A percentile compares a stretch with the other conserved stretches of the same genome.
phyloP scores from a whole-genome alignment of 2,797 vertebrate genomes.

The Sebastes vulpes region DNA sequence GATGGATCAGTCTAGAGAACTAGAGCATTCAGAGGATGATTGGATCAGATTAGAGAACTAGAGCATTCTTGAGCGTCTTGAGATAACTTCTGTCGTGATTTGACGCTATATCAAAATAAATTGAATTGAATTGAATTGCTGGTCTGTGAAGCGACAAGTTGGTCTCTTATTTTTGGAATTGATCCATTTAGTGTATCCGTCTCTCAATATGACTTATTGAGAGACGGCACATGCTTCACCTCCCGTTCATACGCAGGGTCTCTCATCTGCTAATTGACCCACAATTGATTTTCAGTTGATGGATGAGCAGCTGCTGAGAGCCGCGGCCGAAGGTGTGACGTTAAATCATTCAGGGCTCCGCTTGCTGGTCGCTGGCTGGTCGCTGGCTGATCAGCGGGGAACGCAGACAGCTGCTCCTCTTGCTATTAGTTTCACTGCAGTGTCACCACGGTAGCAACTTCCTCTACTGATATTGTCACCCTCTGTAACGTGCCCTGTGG shows the following conservation, averaged over 20 bases:
- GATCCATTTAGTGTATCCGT: neutral
- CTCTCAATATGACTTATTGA: neutral
- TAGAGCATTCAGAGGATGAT: too few species aligned
- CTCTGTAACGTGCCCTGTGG: neutral
- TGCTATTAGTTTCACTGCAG: neutral
- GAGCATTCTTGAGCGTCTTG: too few species aligned
- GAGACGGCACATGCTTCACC: neutral
- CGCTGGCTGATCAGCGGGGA: neutral
- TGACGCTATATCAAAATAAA: too few species aligned
- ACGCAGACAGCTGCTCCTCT: neutral
- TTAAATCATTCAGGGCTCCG: neutral
- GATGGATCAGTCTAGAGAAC: too few species aligned
- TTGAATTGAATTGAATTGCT: too few species aligned
- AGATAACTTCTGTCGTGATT: too few species aligned
- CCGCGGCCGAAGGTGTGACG: neutral
- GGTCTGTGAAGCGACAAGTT: neutral
- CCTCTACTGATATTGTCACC: neutral
- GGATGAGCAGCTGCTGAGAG: neutral
- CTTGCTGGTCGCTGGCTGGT: neutral
- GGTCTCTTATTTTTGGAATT: neutral
- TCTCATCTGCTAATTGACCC: neutral
- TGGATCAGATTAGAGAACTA: too few species aligned
- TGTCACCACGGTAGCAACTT: neutral
- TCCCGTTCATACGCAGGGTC: neutral
- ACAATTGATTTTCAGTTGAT: constrained; percentile 18